phyloP scores from a whole-genome alignment of 2,797 vertebrate genomes.

The Smutsia temminckii region DNA sequence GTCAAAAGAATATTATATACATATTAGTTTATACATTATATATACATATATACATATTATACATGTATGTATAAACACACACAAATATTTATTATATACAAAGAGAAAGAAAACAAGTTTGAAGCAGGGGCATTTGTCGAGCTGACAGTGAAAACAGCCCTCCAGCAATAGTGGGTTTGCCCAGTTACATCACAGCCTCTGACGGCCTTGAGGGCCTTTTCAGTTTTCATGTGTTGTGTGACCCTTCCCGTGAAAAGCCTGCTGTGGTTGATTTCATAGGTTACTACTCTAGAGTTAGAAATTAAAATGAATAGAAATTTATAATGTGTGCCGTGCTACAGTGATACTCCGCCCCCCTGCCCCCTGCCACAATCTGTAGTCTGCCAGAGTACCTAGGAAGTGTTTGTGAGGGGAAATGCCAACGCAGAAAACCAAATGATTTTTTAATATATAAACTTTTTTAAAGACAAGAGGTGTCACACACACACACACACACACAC shows the following conservation, averaged over 20 bases:
- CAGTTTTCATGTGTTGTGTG: neutral
- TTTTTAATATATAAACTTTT: neutral
- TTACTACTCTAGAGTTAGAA: conserved; percentile 19
- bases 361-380: neutral
- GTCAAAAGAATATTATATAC: neutral
- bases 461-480: neutral
- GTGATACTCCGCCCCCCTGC: no score
- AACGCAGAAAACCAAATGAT: neutral
- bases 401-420: neutral
- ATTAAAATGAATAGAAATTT: conserved; percentile 59
- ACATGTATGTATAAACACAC: no score
- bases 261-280: conserved; percentile 2
- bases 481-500: neutral
- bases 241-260: neutral
- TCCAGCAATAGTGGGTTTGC: neutral
- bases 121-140: neutral
- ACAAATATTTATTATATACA: neutral
- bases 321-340: neutral
- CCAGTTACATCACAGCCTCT: neutral
- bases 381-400: neutral
- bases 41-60: no score
- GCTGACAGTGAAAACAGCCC: neutral
- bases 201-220: neutral
- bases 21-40: no score
- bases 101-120: neutral